Evolutionary conservation across 2,888 invertebrate genomes (phyloP), one percentile per base, ranked within the genome.

Genomic region (Myopa tessellatipennis): DNA sequence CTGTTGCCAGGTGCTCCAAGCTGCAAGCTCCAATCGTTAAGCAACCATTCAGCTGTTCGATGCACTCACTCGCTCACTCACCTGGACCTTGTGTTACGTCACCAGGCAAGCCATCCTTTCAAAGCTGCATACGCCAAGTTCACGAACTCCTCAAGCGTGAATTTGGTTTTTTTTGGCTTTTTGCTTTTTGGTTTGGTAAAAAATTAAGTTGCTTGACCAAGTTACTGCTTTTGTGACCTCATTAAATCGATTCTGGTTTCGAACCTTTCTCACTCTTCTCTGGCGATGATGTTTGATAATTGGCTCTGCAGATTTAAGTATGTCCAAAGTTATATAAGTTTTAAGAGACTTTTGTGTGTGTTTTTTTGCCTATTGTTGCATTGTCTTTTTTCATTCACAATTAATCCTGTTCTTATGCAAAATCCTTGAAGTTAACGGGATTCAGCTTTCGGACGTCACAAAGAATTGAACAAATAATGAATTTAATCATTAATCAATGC

Each of bases 111-210:
- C 34, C n/a, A 63, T 0, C 3, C n/a, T 67, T 55, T 52, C 50
- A 36, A 58, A 40, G 26, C 16, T 65, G 16, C 40, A 18, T 55
- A 58, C 60, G 55, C 76, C 79, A 81, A 81, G 80, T 81, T 80
- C 80, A 81, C 76, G 81, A 81, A 79, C 80, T 61, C 40, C 38
- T 60, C 14, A 73, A 38, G 60, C 61, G 61, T 34, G 61, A 12
- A n/a, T 7, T 18, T n/a, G 5, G 4, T n/a, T 38, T 18, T 36
- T 58, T 55, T 34, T 18, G 34, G 8, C 14, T n/a, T 16, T 55
- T 58, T 26, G 26, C 45, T 8, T 14, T 26, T 40, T 50, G 69
- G 16, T 10, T 10, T n/a, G 18, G 5, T n/a, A 6, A 16, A 3
- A n/a, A n/a, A n/a, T 58, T 3, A 58, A n/a, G 14, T 68, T 4